Conservation (phyloP, 2,113 vertebrate genomes). For the Petaurus breviceps region DNA sequence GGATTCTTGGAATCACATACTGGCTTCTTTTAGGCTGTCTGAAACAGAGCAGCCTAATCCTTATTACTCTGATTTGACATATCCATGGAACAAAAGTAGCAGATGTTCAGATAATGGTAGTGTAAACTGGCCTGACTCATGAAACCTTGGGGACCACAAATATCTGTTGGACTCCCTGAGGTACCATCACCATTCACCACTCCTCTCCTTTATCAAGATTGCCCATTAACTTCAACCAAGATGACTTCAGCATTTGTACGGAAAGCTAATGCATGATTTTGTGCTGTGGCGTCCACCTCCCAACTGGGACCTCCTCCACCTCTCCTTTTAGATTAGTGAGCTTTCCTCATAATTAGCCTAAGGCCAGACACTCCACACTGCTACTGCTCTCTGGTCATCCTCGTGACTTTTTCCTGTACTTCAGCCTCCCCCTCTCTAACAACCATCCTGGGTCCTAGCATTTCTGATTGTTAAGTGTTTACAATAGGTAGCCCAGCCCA, state of each 20-base stretch:
- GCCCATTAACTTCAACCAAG: neutral
- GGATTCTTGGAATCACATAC: neutral
- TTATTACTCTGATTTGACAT: neutral
- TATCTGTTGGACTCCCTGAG: neutral
- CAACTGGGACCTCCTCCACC: slow-evolving; percentile 7
- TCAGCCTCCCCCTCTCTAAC: neutral
- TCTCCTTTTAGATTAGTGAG: neutral
- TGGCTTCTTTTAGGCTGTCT: neutral
- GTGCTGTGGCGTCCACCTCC: neutral
- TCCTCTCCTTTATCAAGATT: neutral
- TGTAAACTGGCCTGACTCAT: neutral
- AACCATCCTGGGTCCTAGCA: neutral
- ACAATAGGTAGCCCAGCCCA: neutral
- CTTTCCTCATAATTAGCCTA: neutral
- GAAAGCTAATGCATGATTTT: slow-evolving; percentile 2
- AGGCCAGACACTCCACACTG: neutral
- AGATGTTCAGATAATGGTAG: neutral
- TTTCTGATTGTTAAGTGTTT: neutral
- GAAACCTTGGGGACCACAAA: neutral
- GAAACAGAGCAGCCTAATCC: neutral
- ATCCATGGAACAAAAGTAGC: slow-evolving; percentile 5
- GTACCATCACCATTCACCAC: neutral
- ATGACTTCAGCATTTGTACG: slow-evolving; percentile 5
- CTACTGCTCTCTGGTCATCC: neutral
- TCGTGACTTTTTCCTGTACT: neutral